Base-by-base conservation (phyloP, 2,113 vertebrate genomes). In the Triplophysa siluroides region DNA sequence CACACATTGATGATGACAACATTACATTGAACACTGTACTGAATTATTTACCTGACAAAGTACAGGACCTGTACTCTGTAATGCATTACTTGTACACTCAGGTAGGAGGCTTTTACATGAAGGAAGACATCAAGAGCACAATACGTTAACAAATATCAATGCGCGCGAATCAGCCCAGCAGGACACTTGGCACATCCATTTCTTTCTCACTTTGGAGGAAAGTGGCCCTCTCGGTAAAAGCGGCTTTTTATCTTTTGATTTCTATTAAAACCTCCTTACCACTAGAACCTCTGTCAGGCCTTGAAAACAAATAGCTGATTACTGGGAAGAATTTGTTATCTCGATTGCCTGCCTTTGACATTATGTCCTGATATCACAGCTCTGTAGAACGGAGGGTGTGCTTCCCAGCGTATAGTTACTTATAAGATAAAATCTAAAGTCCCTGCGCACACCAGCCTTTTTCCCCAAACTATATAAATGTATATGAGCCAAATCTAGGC, bases 381-480 rank as follows among this genome's bases (percentile, higher is more conserved):
- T 38, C 54, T 83, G 70, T 76, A 85, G 78, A 83, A 66, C 70
- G 76, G 81, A 79, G 63, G 41, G 76, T 86, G 86, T 83, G 84
- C 81, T 43, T 65, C 82, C 79, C 82, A n/a, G 43, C 70, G 73
- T 73, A 81, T 79, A 83, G 88, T 89, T 88, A 87, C 88, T 90
- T 91, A 88, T 83, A 38, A 87, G 91, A 92, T 92, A 85, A 87
- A 87, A 91, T 92, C 91, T 87, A 89, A 91, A 82, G 82, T 88
- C 82, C 82, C 74, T 16, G 84, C 77, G 74, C 76, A 72, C 75
- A n/a, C 61, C 66, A 47, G 70, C 33, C 56, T 72, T 26, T 79
- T 85, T 61, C 86, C 87, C 85, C 81, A 90, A 87, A 91, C 91
- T 90, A 91, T 93, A 92, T 92, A 93, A 92, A 91, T 93, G 90